These are phyloP conservation scores for Siniperca undulata DNA, from an alignment of 2,797 vertebrate genomes.

Conservation along the genomic window DNA sequence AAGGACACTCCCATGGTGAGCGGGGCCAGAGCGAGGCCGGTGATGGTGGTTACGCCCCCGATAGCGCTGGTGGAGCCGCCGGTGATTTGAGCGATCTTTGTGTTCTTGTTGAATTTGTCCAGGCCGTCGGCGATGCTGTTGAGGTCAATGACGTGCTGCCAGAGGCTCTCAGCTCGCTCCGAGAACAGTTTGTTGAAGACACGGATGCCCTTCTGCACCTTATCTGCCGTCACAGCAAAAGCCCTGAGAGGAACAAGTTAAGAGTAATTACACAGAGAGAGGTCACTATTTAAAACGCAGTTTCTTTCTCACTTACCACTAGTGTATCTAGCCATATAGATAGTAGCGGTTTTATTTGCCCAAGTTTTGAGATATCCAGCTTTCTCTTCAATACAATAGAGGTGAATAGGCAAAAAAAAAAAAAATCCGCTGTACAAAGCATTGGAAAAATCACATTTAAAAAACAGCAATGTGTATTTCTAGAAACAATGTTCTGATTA, in stretches of 20 bases:
- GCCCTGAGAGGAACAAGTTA: slow-evolving; percentile 67
- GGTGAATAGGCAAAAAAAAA: background rate
- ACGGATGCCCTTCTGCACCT: slow-evolving; percentile 85
- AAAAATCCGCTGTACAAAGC: no score
- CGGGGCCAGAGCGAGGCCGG: slow-evolving; percentile 84
- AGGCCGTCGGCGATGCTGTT: slow-evolving; percentile 82
- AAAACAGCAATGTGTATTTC: no score
- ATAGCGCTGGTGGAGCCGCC: slow-evolving; percentile 86
- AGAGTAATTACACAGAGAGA: background rate
- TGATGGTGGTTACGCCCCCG: slow-evolving; percentile 84
- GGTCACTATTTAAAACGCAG: background rate
- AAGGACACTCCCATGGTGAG: slow-evolving; percentile 84
- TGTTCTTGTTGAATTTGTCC: slow-evolving; percentile 86
- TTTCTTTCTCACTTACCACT: background rate
- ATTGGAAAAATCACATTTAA: no score
- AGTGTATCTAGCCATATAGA: background rate
- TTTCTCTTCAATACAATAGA: background rate
- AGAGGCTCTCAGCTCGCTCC: slow-evolving; percentile 84
- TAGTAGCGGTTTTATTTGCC: background rate
- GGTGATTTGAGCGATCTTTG: slow-evolving; percentile 86
- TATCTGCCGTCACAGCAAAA: slow-evolving; percentile 84
- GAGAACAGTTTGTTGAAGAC: slow-evolving; percentile 88
- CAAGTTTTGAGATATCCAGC: background rate
- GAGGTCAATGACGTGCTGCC: slow-evolving; percentile 87
- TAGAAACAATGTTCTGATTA: background rate